Conservation (phyloP, 1,140 invertebrate species). For the Drosophila tristis region DNA sequence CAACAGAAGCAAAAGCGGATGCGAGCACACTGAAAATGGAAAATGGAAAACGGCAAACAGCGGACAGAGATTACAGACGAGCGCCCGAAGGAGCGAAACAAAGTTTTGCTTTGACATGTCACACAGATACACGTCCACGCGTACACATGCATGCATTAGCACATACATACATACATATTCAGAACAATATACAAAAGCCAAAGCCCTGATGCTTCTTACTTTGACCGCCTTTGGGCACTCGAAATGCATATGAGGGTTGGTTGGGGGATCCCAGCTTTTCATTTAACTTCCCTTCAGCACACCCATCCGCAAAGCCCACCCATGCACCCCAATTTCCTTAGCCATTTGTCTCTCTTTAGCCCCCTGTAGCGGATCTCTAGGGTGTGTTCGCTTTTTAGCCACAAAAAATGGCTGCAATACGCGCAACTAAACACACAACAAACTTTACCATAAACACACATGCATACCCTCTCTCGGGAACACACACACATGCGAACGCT, state of each 20-base stretch:
- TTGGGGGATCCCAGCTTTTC: conserved; percentile 14
- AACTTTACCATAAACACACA: conserved; percentile 31
- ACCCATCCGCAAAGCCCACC: no score
- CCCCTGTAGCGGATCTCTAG: conserved; percentile 1
- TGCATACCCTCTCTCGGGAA: conserved; percentile 21
- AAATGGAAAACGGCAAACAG: conserved; percentile 73
- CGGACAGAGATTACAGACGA: conserved; percentile 71
- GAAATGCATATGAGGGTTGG: conserved; percentile 58
- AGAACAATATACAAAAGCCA: conserved; percentile 58
- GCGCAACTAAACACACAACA: conserved; percentile 74
- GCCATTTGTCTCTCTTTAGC: conserved; percentile 25
- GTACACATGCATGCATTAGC: conserved; percentile 9
- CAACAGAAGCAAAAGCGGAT: conserved; percentile 51
- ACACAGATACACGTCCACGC: conserved; percentile 29
- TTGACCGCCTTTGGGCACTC: conserved; percentile 76
- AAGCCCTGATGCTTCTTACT: conserved; percentile 62
- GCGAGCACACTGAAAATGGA: conserved; percentile 61
- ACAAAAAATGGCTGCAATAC: conserved; percentile 70
- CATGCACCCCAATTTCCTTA: conserved; percentile 26
- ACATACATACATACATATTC: conserved; percentile 21
- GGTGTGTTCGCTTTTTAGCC: conserved; percentile 62
- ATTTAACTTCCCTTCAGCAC: not conserved
- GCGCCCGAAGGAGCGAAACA: conserved; percentile 68
- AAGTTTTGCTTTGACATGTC: conserved; percentile 79
- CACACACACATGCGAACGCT: conserved; percentile 4